Conservation (phyloP, 2,888 invertebrate genomes). For the Drosophila nr. medialis region DNA sequence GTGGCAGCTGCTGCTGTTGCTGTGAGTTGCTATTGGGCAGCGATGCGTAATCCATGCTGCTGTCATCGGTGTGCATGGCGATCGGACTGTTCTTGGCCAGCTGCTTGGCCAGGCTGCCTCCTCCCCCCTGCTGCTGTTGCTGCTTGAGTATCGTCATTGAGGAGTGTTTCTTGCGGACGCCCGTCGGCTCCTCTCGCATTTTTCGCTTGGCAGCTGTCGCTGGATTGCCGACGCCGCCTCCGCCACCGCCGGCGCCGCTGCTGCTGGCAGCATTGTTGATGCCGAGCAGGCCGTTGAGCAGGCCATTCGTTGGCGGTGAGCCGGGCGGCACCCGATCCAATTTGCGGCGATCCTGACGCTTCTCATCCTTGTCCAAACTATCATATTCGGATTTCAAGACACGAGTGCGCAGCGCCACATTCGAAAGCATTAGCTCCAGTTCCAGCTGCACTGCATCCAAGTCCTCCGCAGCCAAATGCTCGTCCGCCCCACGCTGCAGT, state of each 20-base stretch:
- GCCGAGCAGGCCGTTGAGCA: constrained; percentile 50
- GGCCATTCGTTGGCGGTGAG: constrained; percentile 58
- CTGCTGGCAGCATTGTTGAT: constrained; percentile 33
- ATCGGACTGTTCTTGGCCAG: constrained; percentile 83
- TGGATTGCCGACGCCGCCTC: constrained; percentile 44
- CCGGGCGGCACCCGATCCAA: constrained; percentile 74
- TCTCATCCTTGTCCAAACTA: constrained; percentile 88
- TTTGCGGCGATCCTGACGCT: constrained; percentile 85
- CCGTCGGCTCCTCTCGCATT: constrained; percentile 76
- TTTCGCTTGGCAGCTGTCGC: constrained; percentile 76
- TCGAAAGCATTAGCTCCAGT: constrained; percentile 93
- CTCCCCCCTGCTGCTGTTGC: constrained; percentile 47
- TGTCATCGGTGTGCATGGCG: constrained; percentile 85
- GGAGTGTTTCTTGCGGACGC: constrained; percentile 85
- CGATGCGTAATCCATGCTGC: constrained; percentile 79
- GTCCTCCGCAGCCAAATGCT: constrained; percentile 94
- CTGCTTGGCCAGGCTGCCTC: constrained; percentile 77
- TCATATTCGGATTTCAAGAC: constrained; percentile 92
- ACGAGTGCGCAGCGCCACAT: constrained; percentile 91
- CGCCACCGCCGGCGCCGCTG: constrained; percentile 4
- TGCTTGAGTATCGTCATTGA: constrained; percentile 87
- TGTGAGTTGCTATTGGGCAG: constrained; percentile 31
- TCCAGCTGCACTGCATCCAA: constrained; percentile 94
- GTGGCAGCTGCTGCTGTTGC: constrained; percentile 16
- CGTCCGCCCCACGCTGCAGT: constrained; percentile 89